Base-by-base conservation (phyloP, 2,113 vertebrate species). In the Australoheros scitulus region DNA sequence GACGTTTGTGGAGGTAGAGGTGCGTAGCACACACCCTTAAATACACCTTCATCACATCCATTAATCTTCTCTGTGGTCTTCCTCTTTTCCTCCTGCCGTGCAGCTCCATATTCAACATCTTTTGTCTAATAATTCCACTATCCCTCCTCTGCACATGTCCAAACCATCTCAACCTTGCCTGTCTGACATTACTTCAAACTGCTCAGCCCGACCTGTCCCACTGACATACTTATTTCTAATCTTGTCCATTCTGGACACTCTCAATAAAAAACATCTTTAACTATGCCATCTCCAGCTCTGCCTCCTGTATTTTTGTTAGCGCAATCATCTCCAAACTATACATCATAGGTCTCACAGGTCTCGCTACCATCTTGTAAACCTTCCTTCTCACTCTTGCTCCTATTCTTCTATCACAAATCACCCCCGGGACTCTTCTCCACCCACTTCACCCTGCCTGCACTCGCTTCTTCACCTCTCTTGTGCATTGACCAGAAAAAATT, bases 1-100 rank as follows among this genome's bases (percentile, higher is more conserved):
- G 81, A 98, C 98, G 6, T 98, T 97, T 77, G 96, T 99, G 79
- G 98, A 98, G 85, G 96, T 99, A 26, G 98, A 99, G 95, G 94
- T 94, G 80, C 0, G 91, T 89, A 68, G 64, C 7, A 77, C 34
- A 76, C 22, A 41, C 34, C 26, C 18, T 55, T 10, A 38, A 72
- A 85, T 38, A 38, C 64, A 47, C 41, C 22, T 47, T 68, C 17
- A 68, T 22, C 18, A 26, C 41, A 18, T 68, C 22, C 5, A 29
- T 0, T 26, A 68, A 68, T 68, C 64, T 68, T 68, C 0, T 50
- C 22, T 50, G 41, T 68, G 64, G 6, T 50, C 41, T 24, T 52
- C 6, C 15, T 52, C 15, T 52, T 52, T 52, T 52, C 7, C 17
- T 18, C 15, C 14, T 68, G 26, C 10, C 22, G 0, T 3, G 11